Evolutionary conservation across 2,113 vertebrate species (phyloP).

Genomic region (Pomatostomus ruficeps): DNA sequence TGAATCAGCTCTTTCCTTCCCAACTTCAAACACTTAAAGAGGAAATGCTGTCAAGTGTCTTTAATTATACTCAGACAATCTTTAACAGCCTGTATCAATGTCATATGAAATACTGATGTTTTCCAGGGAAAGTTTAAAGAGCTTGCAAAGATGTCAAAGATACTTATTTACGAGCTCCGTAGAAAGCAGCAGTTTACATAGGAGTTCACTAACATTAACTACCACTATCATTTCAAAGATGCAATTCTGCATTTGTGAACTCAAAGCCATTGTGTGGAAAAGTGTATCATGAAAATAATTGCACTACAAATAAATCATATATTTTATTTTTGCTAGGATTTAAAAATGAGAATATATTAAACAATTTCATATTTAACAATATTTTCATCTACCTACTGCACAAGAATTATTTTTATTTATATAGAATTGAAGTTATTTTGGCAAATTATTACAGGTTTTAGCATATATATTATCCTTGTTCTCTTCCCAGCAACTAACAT

Average conservation of each 20-base stretch:
- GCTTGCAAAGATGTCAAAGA: not conserved
- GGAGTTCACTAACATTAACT: not conserved
- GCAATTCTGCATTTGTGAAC: not conserved
- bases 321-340: not conserved
- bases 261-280: not conserved
- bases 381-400: not conserved
- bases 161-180: not conserved
- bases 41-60: not conserved
- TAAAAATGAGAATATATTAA: not conserved
- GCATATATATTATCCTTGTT: not conserved
- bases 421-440: not conserved
- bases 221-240: not conserved
- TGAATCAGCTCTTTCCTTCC: not conserved
- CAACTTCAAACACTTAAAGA: not conserved
- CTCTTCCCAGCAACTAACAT: not conserved
- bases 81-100: not conserved
- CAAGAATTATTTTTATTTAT: not conserved
- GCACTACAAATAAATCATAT: not conserved
- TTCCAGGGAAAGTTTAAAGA: not conserved
- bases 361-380: not conserved
- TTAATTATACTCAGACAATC: not conserved
- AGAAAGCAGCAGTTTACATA: not conserved
- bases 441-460: not conserved
- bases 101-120: not conserved
- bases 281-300: not conserved